Evolutionary conservation across 2,113 vertebrate species (phyloP).

Genomic region (Electrona antarctica): DNA sequence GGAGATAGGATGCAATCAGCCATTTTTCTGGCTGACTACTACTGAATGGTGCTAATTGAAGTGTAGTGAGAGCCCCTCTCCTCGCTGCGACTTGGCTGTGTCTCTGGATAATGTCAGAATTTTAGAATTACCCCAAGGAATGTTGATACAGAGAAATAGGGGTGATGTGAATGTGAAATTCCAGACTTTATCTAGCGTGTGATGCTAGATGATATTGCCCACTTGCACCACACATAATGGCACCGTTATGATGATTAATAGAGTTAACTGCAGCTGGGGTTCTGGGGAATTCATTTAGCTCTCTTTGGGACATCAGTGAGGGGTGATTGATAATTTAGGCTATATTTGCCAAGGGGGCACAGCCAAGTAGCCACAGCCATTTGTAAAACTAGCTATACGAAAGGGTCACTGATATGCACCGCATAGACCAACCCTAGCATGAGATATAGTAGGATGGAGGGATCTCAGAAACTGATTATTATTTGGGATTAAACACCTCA

Average conservation of each 20-base stretch:
- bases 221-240: constrained; percentile 12
- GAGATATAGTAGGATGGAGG: constrained; percentile 42
- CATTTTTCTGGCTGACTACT: constrained; percentile 58
- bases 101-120: constrained; percentile 69
- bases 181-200: constrained; percentile 46
- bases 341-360: constrained; percentile 5
- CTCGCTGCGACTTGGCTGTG: constrained; percentile 39
- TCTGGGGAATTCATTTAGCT: not conserved
- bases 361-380: not conserved
- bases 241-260: constrained; percentile 31
- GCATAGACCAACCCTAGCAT: constrained; percentile 42
- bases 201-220: constrained; percentile 44
- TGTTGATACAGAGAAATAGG: constrained; percentile 51
- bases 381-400: constrained; percentile 30
- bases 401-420: constrained; percentile 18
- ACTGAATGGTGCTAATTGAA: constrained; percentile 72
- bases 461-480: constrained; percentile 36
- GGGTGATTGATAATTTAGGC: constrained; percentile 13
- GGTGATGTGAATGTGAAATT: constrained; percentile 35
- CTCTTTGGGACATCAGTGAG: not conserved
- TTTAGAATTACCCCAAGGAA: constrained; percentile 56
- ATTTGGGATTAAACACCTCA: constrained; percentile 1
- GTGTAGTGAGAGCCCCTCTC: constrained; percentile 53
- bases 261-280: not conserved
- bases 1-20: constrained; percentile 59